phyloP scores from a whole-genome alignment of 2,797 vertebrate species.

The Rhabdomys pumilio region DNA sequence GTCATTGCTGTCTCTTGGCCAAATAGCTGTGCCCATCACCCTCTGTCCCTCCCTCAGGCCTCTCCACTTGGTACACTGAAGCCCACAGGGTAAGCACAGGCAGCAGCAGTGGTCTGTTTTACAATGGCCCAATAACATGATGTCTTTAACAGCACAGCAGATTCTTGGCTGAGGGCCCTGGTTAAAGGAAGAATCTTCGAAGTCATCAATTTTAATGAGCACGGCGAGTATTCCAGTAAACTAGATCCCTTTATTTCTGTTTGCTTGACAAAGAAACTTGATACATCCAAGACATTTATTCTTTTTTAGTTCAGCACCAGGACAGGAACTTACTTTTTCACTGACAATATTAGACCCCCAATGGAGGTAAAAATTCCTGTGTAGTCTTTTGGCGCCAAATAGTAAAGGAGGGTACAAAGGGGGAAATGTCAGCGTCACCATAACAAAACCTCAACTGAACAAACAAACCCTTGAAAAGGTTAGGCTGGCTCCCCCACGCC shows the following conservation, averaged over 20 bases:
- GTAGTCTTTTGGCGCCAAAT: slow-evolving; percentile 55
- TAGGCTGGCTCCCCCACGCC: slow-evolving; percentile 74
- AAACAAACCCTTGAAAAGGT: slow-evolving; percentile 82
- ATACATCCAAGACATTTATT: slow-evolving; percentile 84
- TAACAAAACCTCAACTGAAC: slow-evolving; percentile 62
- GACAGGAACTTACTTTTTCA: slow-evolving; percentile 82
- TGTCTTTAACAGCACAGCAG: slow-evolving; percentile 82
- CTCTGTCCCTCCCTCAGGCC: background rate
- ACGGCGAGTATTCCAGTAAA: slow-evolving; percentile 81
- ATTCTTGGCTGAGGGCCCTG: slow-evolving; percentile 81
- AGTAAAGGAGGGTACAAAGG: slow-evolving; percentile 50
- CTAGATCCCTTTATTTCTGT: slow-evolving; percentile 80
- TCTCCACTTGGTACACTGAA: slow-evolving; percentile 45
- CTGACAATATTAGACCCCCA: slow-evolving; percentile 77
- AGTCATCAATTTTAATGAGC: slow-evolving; percentile 86
- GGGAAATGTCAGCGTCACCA: background rate
- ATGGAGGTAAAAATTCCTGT: slow-evolving; percentile 81
- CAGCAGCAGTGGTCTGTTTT: slow-evolving; percentile 77
- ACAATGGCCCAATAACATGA: slow-evolving; percentile 77
- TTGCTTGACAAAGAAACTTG: slow-evolving; percentile 86
- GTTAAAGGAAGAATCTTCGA: slow-evolving; percentile 80
- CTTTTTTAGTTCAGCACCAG: slow-evolving; percentile 84
- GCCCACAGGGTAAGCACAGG: slow-evolving; percentile 63
- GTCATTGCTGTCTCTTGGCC: background rate
- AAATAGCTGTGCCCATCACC: slow-evolving; percentile 1